Conservation (phyloP, 2,113 vertebrate species). For the Anoura caudifer region DNA sequence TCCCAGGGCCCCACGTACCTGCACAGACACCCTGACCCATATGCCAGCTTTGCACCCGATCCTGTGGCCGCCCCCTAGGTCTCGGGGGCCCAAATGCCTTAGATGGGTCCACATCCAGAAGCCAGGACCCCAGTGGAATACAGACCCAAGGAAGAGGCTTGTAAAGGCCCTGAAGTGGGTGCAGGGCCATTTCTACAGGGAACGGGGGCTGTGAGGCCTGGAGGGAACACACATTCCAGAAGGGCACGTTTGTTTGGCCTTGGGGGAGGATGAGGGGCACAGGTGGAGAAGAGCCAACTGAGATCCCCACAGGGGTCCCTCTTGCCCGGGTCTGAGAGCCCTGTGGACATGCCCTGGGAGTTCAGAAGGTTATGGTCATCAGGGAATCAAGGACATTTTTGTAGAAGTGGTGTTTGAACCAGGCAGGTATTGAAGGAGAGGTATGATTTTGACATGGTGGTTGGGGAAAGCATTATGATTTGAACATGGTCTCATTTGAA, state of each 20-base stretch:
- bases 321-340: fast-evolving
- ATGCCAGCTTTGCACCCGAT: background rate
- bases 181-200: background rate
- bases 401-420: background rate
- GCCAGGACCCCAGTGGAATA: background rate
- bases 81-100: background rate
- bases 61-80: background rate
- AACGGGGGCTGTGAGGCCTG: background rate
- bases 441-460: background rate
- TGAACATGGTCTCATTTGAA: background rate
- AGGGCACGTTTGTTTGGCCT: background rate
- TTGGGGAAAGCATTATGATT: background rate
- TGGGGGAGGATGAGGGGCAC: background rate
- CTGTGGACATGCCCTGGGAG: background rate
- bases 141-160: background rate
- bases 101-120: background rate
- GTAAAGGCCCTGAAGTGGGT: background rate
- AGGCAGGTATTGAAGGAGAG: background rate
- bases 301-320: background rate
- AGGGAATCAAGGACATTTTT: background rate
- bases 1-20: too few relatives aligned
- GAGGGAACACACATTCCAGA: background rate
- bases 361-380: background rate
- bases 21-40: too few relatives aligned
- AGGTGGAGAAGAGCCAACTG: background rate